These are phyloP conservation scores for Anadara kagoshimensis DNA, from an alignment of 1,140 invertebrate species.

Conservation along the genomic window DNA sequence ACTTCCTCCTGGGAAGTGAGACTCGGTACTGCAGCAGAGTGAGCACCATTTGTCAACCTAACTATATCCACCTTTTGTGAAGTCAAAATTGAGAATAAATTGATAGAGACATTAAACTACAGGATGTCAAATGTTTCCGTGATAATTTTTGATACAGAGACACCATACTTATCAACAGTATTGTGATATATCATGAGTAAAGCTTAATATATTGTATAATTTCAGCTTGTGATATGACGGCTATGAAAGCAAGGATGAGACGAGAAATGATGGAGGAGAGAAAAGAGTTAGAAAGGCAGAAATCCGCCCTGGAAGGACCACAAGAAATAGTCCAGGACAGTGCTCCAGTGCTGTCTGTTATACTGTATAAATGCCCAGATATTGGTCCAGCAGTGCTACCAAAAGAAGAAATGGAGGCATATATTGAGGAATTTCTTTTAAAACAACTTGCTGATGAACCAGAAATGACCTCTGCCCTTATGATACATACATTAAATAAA, in stretches of 20 bases:
- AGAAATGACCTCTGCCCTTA: constrained; percentile 71
- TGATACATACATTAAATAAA: constrained; percentile 90
- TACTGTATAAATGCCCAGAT: constrained; percentile 64
- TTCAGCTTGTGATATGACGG: constrained; percentile 17
- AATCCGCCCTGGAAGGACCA: constrained; percentile 60
- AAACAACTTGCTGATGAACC: constrained; percentile 82
- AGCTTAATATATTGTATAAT: not conserved
- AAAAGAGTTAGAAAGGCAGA: constrained; percentile 52
- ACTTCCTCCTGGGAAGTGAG: no score
- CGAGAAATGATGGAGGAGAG: constrained; percentile 86
- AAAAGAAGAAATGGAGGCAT: constrained; percentile 87
- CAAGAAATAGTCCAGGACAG: constrained; percentile 72
- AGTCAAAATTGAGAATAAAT: no score
- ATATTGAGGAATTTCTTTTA: constrained; percentile 89
- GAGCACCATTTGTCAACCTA: no score
- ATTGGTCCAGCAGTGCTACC: constrained; percentile 84
- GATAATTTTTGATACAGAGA: no score
- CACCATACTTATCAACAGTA: no score
- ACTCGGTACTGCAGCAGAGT: no score
- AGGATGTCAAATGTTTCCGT: no score
- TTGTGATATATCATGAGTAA: not conserved
- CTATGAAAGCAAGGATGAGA: constrained; percentile 84
- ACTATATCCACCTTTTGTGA: no score
- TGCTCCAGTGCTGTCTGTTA: constrained; percentile 78
- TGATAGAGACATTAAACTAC: no score